Percentiles rank a stretch among this genome's conserved stretches.
phyloP scores from a whole-genome alignment of 2,888 invertebrate species.

The Drosophila nigritarsus region DNA sequence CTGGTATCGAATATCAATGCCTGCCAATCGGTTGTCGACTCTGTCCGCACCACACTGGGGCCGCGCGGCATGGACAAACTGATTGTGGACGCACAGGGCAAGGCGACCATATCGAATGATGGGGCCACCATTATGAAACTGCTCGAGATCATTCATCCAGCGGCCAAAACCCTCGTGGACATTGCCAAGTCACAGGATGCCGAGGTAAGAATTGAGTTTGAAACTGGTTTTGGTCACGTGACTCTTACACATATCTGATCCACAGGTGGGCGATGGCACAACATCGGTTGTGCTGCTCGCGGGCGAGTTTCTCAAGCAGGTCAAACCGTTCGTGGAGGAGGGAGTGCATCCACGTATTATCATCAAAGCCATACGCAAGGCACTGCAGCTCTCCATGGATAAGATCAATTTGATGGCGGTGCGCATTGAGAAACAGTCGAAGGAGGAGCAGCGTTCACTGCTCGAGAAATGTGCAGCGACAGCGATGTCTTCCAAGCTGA shows the following conservation, averaged over 20 bases:
- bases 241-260: slow-evolving; percentile 19
- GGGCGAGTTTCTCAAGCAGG: slow-evolving; percentile 96
- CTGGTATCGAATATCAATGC: slow-evolving; percentile 98
- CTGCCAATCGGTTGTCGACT: slow-evolving; percentile 97
- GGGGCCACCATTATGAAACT: slow-evolving; percentile 99
- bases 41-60: slow-evolving; percentile 97
- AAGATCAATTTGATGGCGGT: slow-evolving; percentile 94
- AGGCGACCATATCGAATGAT: slow-evolving; percentile 99
- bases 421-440: slow-evolving; percentile 89
- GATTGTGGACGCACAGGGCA: slow-evolving; percentile 95
- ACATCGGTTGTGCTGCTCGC: slow-evolving; percentile 98
- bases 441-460: slow-evolving; percentile 85
- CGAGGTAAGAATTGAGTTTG: slow-evolving; percentile 88
- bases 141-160: slow-evolving; percentile 99
- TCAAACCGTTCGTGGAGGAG: slow-evolving; percentile 98
- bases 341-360: slow-evolving; percentile 97
- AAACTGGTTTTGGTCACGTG: slow-evolving; percentile 36
- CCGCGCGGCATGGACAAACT: slow-evolving; percentile 99
- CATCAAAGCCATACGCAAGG: slow-evolving; percentile 94
- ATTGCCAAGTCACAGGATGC: slow-evolving; percentile 99
- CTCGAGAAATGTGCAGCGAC: slow-evolving; percentile 97
- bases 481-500: slow-evolving; percentile 98
- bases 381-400: slow-evolving; percentile 92
- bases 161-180: slow-evolving; percentile 98
- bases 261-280: slow-evolving; percentile 98